Evolutionary conservation across 1,140 invertebrate genomes (phyloP).

Genomic region (Trichoplusia ni): DNA sequence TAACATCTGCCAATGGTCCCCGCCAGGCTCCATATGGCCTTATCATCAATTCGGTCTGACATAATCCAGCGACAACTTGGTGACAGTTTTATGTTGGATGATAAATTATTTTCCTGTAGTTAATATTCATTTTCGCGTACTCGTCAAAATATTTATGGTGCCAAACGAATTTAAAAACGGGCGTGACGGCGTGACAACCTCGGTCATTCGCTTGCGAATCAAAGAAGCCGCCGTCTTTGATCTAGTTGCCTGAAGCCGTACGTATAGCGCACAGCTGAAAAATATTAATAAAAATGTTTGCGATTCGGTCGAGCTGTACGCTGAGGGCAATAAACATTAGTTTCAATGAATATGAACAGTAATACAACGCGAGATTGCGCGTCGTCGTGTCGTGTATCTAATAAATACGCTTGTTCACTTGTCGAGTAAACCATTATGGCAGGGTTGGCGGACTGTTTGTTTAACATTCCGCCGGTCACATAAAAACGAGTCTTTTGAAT

Average conservation of each 20-base stretch:
- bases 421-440: constrained; percentile 24
- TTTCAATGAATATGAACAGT: constrained; percentile 24
- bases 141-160: constrained; percentile 36
- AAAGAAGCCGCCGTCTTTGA: constrained; percentile 64
- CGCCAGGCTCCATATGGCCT: not conserved
- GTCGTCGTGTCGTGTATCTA: constrained; percentile 38
- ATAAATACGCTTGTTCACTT: constrained; percentile 39
- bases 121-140: constrained; percentile 13
- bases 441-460: constrained; percentile 20
- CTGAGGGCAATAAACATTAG: constrained; percentile 5
- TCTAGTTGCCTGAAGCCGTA: constrained; percentile 54
- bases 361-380: constrained; percentile 32
- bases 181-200: constrained; percentile 63
- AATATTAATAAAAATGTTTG: constrained; percentile 45
- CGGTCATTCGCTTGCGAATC: constrained; percentile 52
- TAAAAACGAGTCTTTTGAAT: too few species aligned
- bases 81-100: constrained; percentile 14
- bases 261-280: constrained; percentile 37
- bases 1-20: too few species aligned
- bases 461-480: too few species aligned
- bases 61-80: constrained; percentile 11
- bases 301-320: not conserved
- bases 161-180: constrained; percentile 60
- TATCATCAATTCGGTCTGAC: constrained; percentile 9
- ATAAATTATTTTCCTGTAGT: constrained; percentile 26